Evolutionary conservation across 2,797 vertebrate genomes (phyloP), one percentile per base, ranked within the genome.

Genomic region (Naso thynnoides): DNA sequence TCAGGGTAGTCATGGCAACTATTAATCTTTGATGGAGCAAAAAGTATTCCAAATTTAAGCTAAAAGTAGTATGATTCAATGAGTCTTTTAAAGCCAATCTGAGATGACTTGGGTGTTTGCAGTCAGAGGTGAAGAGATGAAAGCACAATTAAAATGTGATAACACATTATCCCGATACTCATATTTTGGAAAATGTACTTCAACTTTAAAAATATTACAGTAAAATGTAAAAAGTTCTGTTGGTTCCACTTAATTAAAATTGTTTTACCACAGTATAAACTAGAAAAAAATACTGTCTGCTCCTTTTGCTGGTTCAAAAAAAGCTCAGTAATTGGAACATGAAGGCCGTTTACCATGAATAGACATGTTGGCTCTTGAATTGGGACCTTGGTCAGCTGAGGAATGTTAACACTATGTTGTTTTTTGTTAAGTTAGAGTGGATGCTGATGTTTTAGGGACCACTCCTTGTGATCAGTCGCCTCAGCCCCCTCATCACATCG

Each of bases 381-480:
- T 59, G 68, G 71, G 86, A 81, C 83, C 78, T 61, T 91, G 93
- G 91, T 92, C 92, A 92, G 84, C 82, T 65, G 70, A 93, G 88
- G 93, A 94, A 94, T 94, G 91, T 91, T 94, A 89, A 93, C 89
- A 88, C 89, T 81, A 87, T 26, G 88, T 85, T 91, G 88, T 68
- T 87, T 86, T 88, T 49, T 68, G 83, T 86, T 76, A 66, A 78
- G 78, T 78, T 86, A 63, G 79, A 83, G 81, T 79, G 84, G 79
- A 83, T 86, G 81, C 70, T 72, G 79, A 74, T 84, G 66, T 88
- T 88, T 91, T 36, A 80, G 54, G 77, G 85, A 87, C 80, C 81
- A 76, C 84, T 89, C 86, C 81, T 89, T 88, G 75, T 89, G 89
- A 89, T 90, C 81, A 86, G 70, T 73, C 70, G 58, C 84, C 78